Conservation (phyloP, 2,888 invertebrate species). For the Perizoma affinitatum region DNA sequence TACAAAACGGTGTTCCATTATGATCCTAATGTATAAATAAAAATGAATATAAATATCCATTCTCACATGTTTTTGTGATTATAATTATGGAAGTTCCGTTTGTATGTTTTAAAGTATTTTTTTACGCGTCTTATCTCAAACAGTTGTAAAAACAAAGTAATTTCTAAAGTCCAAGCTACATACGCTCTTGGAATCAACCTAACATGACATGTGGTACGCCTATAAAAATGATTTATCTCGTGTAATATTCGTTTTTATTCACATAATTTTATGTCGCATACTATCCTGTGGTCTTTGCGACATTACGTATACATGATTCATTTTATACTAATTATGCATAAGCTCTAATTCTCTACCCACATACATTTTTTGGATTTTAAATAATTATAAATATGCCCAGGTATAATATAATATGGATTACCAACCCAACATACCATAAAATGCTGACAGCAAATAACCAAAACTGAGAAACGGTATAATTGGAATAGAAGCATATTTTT, state of each 20-base stretch:
- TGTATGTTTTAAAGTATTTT: not conserved
- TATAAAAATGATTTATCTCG: slow-evolving; percentile 51
- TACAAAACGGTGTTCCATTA: too few relatives aligned
- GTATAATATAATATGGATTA: not conserved
- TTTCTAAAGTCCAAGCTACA: slow-evolving; percentile 20
- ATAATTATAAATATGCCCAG: too few relatives aligned
- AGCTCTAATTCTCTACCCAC: too few relatives aligned
- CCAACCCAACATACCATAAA: slow-evolving; percentile 2
- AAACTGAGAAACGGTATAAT: not conserved
- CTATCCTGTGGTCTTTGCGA: slow-evolving; percentile 14
- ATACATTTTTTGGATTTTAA: too few relatives aligned
- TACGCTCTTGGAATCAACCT: slow-evolving; percentile 33
- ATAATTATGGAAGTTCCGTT: too few relatives aligned
- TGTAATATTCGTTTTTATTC: slow-evolving; percentile 48
- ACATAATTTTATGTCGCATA: slow-evolving; percentile 35
- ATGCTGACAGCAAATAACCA: not conserved
- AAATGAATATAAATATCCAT: too few relatives aligned
- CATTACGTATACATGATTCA: slow-evolving; percentile 9
- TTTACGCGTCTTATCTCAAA: not conserved
- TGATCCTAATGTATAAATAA: too few relatives aligned
- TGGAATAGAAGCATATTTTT: slow-evolving; percentile 6
- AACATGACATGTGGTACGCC: slow-evolving; percentile 42
- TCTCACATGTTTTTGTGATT: too few relatives aligned
- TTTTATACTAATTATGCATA: not conserved
- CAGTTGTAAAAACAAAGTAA: slow-evolving; percentile 18